Base-by-base conservation (phyloP, 2,113 vertebrate genomes). In the Monopterus albus region DNA sequence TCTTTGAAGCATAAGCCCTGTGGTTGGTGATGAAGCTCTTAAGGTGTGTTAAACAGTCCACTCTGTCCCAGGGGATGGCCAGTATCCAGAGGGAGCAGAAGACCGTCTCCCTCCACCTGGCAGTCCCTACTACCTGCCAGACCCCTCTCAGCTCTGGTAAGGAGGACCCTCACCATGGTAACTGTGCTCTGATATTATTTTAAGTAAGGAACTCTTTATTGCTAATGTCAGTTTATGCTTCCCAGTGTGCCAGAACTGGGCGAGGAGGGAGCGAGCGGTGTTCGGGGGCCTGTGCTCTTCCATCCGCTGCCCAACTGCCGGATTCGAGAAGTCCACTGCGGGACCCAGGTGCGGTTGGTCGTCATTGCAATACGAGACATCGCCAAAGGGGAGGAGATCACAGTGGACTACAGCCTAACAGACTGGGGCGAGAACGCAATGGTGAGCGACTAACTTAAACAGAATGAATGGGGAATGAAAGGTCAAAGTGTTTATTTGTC, bases 311-410 rank as follows among this genome's bases (percentile, higher is more conserved):
- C 93, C 31, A 93, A 94, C 82, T 94, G 93, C 76, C 83, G 92
- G 18, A 93, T 94, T 56, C 84, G 91, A 71, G 93, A 94, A 76
- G 93, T 94, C 74, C 92, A 93, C 81, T 94, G 92, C 73, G 93
- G 93, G 69, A 92, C 90, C 43, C 93, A 93, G 84, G 92, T 93
- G 51, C 91, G 92, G 6, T 70, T 94, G 62, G 91, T 93, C 15
- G 93, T 94, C 83, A 92, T 94, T 75, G 93, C 92, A 6, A 93
- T 94, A 31, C 83, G 92, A 69, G 93, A 94, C 82, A 94, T 94
- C 8, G 90, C 89, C 51, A 94, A 94, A 76, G 93, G 93, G 12
- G 93, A 94, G 81, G 93, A 94, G 79, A 94, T 94, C 61, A 94
- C 93, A 0, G 92, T 94, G 63, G 93, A 94, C 86, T 94, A 94